A percentile compares a stretch with the other conserved stretches of the same genome.
Evolutionary conservation across 2,888 invertebrate species (phyloP).

Genomic region (Phaedon cochleariae): DNA sequence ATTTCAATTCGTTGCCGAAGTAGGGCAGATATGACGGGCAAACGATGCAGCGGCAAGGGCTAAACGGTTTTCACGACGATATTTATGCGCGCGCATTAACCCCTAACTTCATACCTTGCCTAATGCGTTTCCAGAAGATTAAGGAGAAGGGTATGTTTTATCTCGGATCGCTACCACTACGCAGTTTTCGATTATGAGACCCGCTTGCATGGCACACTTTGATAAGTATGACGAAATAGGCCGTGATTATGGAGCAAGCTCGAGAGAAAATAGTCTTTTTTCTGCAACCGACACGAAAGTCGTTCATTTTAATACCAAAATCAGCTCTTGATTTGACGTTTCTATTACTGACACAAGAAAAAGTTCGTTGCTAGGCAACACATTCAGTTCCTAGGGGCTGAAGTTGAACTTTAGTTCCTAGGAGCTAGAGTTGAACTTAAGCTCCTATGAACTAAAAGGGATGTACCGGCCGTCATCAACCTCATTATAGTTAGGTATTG

Average conservation of each 20-base stretch:
- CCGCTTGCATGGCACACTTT: slow-evolving; percentile 28
- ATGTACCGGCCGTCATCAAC: no score
- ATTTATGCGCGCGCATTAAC: slow-evolving; percentile 31
- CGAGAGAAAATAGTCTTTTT: no score
- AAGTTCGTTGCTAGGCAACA: no score
- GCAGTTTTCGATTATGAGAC: slow-evolving; percentile 35
- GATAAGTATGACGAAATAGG: slow-evolving; percentile 9
- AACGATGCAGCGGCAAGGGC: slow-evolving; percentile 25
- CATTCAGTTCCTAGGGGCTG: no score
- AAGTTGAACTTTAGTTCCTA: no score
- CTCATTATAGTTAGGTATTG: no score
- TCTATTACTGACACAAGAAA: no score
- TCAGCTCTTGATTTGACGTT: no score
- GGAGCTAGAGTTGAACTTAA: no score
- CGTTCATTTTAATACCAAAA: no score
- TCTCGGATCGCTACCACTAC: slow-evolving; percentile 24
- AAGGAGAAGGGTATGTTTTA: slow-evolving; percentile 28
- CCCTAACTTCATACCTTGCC: slow-evolving; percentile 24
- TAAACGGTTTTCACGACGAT: slow-evolving; percentile 33
- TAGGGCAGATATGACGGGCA: slow-evolving; percentile 24
- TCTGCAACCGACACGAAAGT: no score
- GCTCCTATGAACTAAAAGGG: no score
- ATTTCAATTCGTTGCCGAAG: not conserved
- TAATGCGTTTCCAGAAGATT: slow-evolving; percentile 28
- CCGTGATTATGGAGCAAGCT: not conserved